These are phyloP conservation scores for Melanitta fusca DNA, from an alignment of 2,797 vertebrate genomes.

Conservation along the genomic window DNA sequence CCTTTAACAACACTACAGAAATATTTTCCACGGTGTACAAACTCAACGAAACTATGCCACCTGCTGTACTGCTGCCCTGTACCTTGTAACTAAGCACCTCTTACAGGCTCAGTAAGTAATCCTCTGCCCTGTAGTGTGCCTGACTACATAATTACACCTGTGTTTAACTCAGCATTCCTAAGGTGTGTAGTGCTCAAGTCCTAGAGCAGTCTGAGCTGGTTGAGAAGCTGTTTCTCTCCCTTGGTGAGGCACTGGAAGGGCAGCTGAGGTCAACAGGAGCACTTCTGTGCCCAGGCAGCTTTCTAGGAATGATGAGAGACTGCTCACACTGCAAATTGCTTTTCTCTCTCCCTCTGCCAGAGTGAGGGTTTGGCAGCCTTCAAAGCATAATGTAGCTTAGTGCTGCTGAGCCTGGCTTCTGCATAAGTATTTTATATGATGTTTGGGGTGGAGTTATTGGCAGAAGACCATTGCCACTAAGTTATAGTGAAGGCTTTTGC, in stretches of 20 bases:
- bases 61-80: neutral
- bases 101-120: neutral
- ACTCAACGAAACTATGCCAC: neutral
- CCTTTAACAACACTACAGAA: neutral
- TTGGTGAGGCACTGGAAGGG: neutral
- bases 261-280: neutral
- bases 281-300: neutral
- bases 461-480: neutral
- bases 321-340: rapidly evolving
- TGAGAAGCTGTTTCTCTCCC: neutral
- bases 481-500: neutral
- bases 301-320: neutral
- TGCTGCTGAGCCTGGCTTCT: neutral
- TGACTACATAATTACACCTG: neutral
- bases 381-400: neutral
- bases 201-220: neutral
- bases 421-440: neutral
- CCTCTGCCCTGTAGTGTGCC: neutral
- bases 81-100: neutral
- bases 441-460: neutral
- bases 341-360: neutral
- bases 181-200: neutral
- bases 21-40: neutral
- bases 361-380: neutral
- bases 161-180: neutral